These are phyloP conservation scores for Sebastes hubbsi DNA, from an alignment of 2,797 vertebrate species.

Conservation along the genomic window DNA sequence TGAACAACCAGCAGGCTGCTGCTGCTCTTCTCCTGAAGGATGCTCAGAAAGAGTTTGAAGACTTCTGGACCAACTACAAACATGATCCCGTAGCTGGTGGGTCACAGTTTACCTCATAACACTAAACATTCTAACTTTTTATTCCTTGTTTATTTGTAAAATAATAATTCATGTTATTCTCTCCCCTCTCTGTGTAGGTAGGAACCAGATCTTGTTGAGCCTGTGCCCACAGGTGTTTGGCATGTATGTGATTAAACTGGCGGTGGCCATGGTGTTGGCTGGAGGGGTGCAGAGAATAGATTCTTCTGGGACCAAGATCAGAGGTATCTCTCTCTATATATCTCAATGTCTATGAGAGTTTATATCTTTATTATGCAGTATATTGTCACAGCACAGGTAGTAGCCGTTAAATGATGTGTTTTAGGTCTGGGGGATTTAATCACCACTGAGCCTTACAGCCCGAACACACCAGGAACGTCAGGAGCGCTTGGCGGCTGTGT, in stretches of 20 bases:
- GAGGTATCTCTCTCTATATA: slow-evolving; percentile 77
- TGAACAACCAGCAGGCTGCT: slow-evolving; percentile 90
- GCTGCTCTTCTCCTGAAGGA: slow-evolving; percentile 87
- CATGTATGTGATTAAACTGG: slow-evolving; percentile 94
- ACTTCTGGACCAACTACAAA: slow-evolving; percentile 89
- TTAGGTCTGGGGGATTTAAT: neutral
- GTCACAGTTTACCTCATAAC: neutral
- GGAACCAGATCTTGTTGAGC: slow-evolving; percentile 94
- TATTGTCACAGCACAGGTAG: neutral
- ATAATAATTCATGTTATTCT: neutral
- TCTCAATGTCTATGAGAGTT: neutral
- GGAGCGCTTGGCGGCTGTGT: too few species aligned
- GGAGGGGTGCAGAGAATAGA: slow-evolving; percentile 96
- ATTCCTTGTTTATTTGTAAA: neutral
- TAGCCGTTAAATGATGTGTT: neutral
- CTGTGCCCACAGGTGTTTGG: slow-evolving; percentile 97
- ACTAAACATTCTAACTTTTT: too few species aligned
- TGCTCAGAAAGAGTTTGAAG: slow-evolving; percentile 89
- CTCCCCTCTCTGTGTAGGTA: slow-evolving; percentile 75
- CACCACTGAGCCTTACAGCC: too few species aligned
- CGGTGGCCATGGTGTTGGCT: slow-evolving; percentile 94
- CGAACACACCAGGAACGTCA: too few species aligned
- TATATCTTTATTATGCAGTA: neutral
- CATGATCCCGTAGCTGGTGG: slow-evolving; percentile 88
- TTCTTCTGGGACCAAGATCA: slow-evolving; percentile 88